Evolutionary conservation across 1,140 invertebrate species (phyloP).

Genomic region (Battus philenor): DNA sequence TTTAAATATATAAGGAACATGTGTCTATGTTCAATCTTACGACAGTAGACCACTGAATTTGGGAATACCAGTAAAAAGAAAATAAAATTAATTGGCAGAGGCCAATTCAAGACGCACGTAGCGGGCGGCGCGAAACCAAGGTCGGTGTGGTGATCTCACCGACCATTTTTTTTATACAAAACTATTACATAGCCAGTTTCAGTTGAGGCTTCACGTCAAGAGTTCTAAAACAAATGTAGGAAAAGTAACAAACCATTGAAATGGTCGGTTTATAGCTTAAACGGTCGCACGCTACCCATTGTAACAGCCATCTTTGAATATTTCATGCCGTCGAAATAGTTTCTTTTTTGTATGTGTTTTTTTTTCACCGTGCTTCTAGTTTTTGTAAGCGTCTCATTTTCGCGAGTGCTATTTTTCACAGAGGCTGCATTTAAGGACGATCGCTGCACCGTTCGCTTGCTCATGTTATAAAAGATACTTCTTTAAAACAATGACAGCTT

Average conservation of each 20-base stretch:
- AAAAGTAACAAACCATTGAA: slow-evolving; percentile 27
- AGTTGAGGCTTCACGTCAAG: slow-evolving; percentile 26
- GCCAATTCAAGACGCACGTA: slow-evolving; percentile 45
- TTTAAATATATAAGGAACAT: too few species aligned
- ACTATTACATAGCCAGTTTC: slow-evolving; percentile 43
- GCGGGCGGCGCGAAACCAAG: slow-evolving; percentile 44
- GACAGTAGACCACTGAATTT: slow-evolving; percentile 17
- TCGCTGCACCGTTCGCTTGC: slow-evolving; percentile 1
- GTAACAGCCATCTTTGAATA: slow-evolving; percentile 53
- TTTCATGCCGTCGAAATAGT: slow-evolving; percentile 50
- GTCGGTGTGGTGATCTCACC: slow-evolving; percentile 61
- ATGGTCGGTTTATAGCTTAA: slow-evolving; percentile 27
- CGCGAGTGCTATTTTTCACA: slow-evolving; percentile 51
- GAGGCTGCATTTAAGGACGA: slow-evolving; percentile 30
- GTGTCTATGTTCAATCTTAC: too few species aligned
- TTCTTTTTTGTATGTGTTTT: slow-evolving; percentile 47
- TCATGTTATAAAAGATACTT: too few species aligned
- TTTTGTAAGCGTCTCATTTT: slow-evolving; percentile 48
- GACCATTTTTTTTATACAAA: slow-evolving; percentile 50
- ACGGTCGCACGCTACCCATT: slow-evolving; percentile 41
- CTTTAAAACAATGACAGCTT: too few species aligned
- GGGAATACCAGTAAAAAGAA: slow-evolving; percentile 29
- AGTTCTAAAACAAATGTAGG: slow-evolving; percentile 23
- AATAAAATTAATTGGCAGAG: slow-evolving; percentile 41
- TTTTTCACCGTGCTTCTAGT: slow-evolving; percentile 30